Percentiles rank a stretch among this genome's conserved stretches.
phyloP scores from a whole-genome alignment of 2,113 vertebrate species.

The Hypanus sabinus region DNA sequence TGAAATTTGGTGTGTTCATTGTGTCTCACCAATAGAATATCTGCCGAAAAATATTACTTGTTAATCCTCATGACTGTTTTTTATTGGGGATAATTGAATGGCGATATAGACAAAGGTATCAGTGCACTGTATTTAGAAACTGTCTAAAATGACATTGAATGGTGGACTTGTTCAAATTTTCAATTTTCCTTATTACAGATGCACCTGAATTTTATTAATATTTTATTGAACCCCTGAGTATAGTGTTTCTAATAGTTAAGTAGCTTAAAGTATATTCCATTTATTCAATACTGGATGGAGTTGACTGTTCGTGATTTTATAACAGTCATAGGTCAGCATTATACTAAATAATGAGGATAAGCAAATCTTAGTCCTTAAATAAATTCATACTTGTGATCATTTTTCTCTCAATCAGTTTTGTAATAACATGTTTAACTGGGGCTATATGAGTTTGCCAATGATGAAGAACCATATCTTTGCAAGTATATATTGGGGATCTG shows the following conservation, averaged over 20 bases:
- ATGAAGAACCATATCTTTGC: not conserved
- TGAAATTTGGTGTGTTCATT: not conserved
- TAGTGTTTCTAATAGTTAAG: not conserved
- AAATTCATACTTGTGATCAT: not conserved
- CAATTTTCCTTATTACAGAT: not conserved
- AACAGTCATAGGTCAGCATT: slow-evolving; percentile 32
- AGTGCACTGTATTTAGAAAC: not conserved
- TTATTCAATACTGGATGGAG: slow-evolving; percentile 55
- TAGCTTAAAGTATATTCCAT: not conserved
- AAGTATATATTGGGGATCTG: not conserved
- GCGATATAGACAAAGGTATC: not conserved
- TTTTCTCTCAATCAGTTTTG: not conserved
- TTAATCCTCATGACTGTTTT: not conserved
- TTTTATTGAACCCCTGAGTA: slow-evolving; percentile 34
- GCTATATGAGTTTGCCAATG: not conserved
- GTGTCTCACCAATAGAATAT: not conserved
- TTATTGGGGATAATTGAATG: not conserved
- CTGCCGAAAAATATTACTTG: not conserved
- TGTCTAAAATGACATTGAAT: not conserved
- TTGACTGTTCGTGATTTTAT: slow-evolving; percentile 61
- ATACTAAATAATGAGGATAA: not conserved
- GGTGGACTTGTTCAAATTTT: not conserved
- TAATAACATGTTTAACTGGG: not conserved
- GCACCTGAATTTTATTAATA: not conserved
- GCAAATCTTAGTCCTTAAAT: not conserved